phyloP scores from a whole-genome alignment of 2,888 invertebrate genomes.

The Hipparchia semele region DNA sequence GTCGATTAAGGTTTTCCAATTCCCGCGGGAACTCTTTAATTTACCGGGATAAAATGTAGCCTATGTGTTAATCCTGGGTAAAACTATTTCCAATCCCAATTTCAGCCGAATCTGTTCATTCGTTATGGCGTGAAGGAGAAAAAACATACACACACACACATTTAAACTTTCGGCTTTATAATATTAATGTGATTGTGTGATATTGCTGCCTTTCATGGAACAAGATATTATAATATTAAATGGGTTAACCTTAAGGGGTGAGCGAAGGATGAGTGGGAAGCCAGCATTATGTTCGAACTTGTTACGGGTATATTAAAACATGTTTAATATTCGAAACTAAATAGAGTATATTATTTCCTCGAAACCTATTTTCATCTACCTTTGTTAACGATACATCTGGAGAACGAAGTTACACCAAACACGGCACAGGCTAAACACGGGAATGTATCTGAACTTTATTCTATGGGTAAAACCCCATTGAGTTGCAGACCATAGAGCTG shows the following conservation, averaged over 20 bases:
- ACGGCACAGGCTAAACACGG: conserved; percentile 18
- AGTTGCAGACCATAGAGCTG: not conserved
- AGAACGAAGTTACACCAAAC: conserved; percentile 20
- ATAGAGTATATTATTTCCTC: conserved; percentile 1
- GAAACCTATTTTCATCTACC: not conserved
- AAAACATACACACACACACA: no score
- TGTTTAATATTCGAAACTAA: conserved; percentile 11
- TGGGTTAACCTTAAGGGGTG: no score
- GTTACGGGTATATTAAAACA: not conserved
- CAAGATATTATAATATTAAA: not conserved
- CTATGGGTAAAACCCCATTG: conserved; percentile 13
- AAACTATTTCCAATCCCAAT: not conserved
- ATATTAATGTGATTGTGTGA: no score
- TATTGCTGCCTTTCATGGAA: not conserved
- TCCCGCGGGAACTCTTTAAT: no score
- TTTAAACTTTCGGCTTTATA: no score
- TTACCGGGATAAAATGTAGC: no score
- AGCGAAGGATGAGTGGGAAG: not conserved
- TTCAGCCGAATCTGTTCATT: not conserved
- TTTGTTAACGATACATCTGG: conserved; percentile 13
- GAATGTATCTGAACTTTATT: conserved; percentile 28
- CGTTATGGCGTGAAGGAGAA: no score
- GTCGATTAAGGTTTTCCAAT: no score
- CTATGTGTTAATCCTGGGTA: no score
- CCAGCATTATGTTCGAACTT: not conserved